Percentiles rank a stretch among this genome's conserved stretches.
Conservation (phyloP, 2,113 vertebrate species). For the Poeciliopsis occidentalis region DNA sequence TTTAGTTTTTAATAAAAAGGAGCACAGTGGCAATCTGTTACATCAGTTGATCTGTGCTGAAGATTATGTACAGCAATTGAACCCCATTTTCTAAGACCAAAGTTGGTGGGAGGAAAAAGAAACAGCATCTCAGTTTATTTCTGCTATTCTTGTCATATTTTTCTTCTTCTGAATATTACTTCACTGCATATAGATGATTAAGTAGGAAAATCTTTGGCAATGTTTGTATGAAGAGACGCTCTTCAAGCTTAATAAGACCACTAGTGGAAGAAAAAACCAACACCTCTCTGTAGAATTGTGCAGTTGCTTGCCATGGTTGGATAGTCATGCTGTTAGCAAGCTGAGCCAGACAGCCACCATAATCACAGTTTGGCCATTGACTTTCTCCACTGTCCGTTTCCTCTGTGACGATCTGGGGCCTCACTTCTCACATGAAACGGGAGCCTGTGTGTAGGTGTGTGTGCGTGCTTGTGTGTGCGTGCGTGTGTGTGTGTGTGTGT, state of each 20-base stretch:
- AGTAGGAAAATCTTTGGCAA: background rate
- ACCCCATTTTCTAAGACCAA: conserved; percentile 4
- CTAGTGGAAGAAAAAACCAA: conserved; percentile 5
- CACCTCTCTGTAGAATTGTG: conserved; percentile 22
- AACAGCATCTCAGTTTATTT: background rate
- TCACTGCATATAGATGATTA: background rate
- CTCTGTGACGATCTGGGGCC: conserved; percentile 45
- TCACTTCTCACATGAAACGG: conserved; percentile 46
- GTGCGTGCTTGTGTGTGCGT: background rate
- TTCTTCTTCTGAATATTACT: background rate
- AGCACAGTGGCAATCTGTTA: conserved; percentile 29
- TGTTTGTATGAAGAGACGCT: conserved; percentile 10
- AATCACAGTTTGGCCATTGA: conserved; percentile 14
- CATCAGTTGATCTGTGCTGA: conserved; percentile 18
- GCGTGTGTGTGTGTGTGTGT: conserved; percentile 3
- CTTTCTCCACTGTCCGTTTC: conserved; percentile 24
- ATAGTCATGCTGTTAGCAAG: background rate
- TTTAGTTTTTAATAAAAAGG: conserved; percentile 59
- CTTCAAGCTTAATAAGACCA: conserved; percentile 24
- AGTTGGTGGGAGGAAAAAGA: background rate
- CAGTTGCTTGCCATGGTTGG: conserved; percentile 26
- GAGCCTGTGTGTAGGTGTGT: conserved; percentile 3
- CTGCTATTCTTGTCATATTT: background rate
- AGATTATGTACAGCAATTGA: conserved; percentile 14
- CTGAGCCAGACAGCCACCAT: background rate